Percentiles rank a stretch among this genome's conserved stretches.
phyloP scores from a whole-genome alignment of 92 coral and sea anemone species.

The Isaurus tuberculatus region DNA sequence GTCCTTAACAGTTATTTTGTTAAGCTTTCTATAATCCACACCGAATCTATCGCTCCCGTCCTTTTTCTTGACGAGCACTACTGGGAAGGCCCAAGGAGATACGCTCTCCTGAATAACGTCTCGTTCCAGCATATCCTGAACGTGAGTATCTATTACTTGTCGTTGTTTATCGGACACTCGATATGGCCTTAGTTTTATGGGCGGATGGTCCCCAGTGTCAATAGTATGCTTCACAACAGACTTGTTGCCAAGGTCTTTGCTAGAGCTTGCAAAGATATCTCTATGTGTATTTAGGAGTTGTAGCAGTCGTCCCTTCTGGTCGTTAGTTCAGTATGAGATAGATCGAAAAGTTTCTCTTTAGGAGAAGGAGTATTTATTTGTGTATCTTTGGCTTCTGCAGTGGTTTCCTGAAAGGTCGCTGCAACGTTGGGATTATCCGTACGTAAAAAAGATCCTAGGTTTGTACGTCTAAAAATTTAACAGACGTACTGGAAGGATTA shows the following conservation, averaged over 20 bases:
- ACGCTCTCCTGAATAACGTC: too few species aligned
- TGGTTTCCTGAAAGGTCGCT: neutral
- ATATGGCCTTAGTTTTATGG: constrained; percentile 56
- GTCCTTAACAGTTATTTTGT: constrained; percentile 41
- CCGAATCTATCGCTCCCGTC: too few species aligned
- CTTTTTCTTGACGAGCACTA: too few species aligned
- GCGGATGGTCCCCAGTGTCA: constrained; percentile 51
- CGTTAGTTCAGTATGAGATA: constrained; percentile 25
- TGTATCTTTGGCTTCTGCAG: neutral
- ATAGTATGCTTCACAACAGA: constrained; percentile 52
- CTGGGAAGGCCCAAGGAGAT: too few species aligned
- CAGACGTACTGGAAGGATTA: neutral
- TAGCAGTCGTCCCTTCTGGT: constrained; percentile 25
- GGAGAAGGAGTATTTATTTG: neutral
- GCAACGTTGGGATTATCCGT: neutral
- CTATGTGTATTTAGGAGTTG: constrained; percentile 25
- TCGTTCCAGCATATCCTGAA: too few species aligned
- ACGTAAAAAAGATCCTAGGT: neutral
- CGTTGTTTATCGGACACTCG: constrained; percentile 55
- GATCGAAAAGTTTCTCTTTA: constrained; percentile 12
- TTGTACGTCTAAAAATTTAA: neutral
- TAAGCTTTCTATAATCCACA: constrained; percentile 61
- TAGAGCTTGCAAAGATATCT: constrained; percentile 53
- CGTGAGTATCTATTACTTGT: neutral
- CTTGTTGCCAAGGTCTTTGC: constrained; percentile 51